Conservation (phyloP, 2,113 vertebrate species). For the Dipodomys merriami region DNA sequence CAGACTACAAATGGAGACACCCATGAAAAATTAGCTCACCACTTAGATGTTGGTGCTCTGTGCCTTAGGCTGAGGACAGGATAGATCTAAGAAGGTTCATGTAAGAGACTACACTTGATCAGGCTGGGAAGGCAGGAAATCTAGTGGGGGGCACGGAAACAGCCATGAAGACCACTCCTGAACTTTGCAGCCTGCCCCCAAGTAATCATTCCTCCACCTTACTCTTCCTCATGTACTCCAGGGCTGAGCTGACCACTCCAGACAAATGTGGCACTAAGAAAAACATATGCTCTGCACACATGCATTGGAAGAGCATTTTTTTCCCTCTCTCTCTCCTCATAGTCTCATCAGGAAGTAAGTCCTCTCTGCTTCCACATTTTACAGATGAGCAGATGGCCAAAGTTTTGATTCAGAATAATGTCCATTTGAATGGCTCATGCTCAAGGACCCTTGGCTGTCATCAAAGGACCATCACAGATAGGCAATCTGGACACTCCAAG, state of each 20-base stretch:
- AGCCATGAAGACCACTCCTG: not conserved
- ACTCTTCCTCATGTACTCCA: constrained; percentile 36
- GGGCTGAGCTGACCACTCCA: constrained; percentile 73
- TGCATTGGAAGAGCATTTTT: constrained; percentile 83
- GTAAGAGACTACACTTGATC: not conserved
- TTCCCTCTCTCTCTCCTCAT: constrained; percentile 84
- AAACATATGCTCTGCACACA: constrained; percentile 84
- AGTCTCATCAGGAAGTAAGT: constrained; percentile 84
- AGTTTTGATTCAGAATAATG: constrained; percentile 86
- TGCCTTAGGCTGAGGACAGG: not conserved
- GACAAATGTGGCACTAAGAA: constrained; percentile 74
- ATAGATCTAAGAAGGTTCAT: not conserved
- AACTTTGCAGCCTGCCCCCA: rapidly evolving
- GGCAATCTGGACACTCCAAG: constrained; percentile 78
- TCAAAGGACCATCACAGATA: constrained; percentile 76
- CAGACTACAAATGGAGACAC: not conserved
- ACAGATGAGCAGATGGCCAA: constrained; percentile 86
- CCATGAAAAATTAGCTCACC: not conserved
- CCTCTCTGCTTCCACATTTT: constrained; percentile 85
- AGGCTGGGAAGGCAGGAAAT: not conserved
- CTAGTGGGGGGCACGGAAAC: not conserved
- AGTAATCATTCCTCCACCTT: not conserved
- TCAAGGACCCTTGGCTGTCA: constrained; percentile 81
- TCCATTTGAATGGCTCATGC: constrained; percentile 86
- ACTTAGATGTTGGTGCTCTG: not conserved